Evolutionary conservation across 2,113 vertebrate species (phyloP).

Genomic region (Erythrocercus mccallii): DNA sequence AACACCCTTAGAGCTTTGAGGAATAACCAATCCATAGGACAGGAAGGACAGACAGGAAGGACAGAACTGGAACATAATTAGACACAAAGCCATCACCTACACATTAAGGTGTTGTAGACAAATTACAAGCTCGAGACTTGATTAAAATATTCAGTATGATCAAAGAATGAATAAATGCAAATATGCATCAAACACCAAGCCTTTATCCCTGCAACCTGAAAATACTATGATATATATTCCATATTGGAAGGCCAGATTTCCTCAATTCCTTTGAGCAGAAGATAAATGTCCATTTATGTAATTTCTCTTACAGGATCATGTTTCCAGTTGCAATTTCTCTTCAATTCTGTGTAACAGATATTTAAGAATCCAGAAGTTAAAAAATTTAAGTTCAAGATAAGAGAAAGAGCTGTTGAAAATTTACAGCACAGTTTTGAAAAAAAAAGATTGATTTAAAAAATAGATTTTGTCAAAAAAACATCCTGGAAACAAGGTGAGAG

Average conservation of each 20-base stretch:
- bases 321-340: not conserved
- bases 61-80: not conserved
- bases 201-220: not conserved
- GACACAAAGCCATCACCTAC: not conserved
- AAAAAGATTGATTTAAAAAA: not conserved
- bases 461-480: not conserved
- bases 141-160: not conserved
- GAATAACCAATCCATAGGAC: not conserved
- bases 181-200: not conserved
- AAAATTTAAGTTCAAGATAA: not conserved
- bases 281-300: rapidly evolving
- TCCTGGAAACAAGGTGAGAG: not conserved
- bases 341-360: not conserved
- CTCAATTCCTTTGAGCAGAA: not conserved
- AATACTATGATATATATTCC: not conserved
- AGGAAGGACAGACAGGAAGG: not conserved
- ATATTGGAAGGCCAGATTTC: not conserved
- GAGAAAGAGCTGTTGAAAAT: not conserved
- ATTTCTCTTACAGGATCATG: not conserved
- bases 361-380: not conserved
- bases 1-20: not conserved
- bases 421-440: not conserved
- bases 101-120: not conserved
- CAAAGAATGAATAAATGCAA: not conserved
- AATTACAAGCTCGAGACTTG: not conserved